Conservation (phyloP, 1,140 invertebrate genomes). For the Araneus ventricosus region DNA sequence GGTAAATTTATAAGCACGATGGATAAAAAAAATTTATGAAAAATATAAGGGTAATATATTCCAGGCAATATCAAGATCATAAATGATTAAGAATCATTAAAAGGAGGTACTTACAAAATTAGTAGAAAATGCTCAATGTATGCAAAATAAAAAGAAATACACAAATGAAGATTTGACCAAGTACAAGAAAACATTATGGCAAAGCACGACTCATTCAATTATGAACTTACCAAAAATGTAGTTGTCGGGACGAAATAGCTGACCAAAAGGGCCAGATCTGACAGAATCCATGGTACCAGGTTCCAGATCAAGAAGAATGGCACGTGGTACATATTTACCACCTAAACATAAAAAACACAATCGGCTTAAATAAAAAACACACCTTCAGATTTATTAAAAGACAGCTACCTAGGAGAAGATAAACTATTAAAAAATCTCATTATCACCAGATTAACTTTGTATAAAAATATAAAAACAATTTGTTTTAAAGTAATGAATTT, state of each 20-base stretch:
- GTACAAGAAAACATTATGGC: not conserved
- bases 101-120: no score
- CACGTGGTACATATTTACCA: conserved; percentile 84
- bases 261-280: conserved; percentile 83
- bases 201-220: not conserved
- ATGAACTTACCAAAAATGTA: conserved; percentile 82
- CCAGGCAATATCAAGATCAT: no score
- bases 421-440: not conserved
- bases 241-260: conserved; percentile 85
- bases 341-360: conserved; percentile 77
- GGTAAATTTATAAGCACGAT: no score
- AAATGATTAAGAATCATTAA: no score
- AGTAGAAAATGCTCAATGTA: no score
- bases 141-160: no score
- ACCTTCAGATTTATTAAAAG: no score
- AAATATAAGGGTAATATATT: no score
- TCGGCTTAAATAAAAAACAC: not conserved
- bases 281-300: conserved; percentile 86
- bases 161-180: not conserved
- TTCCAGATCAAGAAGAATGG: conserved; percentile 84
- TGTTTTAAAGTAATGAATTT: not conserved
- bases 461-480: not conserved
- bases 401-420: not conserved
- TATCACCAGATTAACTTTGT: not conserved
- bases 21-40: no score